These are phyloP conservation scores for Caenorhabditis sp. DNA, from an alignment of 2,888 invertebrate species.

Conservation along the genomic window DNA sequence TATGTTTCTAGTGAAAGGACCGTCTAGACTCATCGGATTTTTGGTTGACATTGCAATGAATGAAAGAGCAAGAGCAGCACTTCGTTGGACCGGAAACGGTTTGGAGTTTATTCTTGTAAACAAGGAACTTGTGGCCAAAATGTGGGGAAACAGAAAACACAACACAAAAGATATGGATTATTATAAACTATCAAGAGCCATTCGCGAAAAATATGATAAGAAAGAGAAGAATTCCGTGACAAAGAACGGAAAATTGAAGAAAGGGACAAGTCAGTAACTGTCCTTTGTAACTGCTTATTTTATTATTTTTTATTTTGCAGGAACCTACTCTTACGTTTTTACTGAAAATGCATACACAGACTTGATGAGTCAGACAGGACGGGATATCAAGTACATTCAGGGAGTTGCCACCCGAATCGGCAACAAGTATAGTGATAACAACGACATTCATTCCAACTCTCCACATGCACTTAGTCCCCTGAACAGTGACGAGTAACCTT, in stretches of 20 bases:
- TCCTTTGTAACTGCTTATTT: too few relatives aligned
- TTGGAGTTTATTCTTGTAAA: conserved; percentile 57
- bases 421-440: conserved; percentile 23
- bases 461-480: conserved; percentile 31
- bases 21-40: conserved; percentile 55
- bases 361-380: conserved; percentile 26
- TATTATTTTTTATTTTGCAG: conserved; percentile 15
- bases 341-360: conserved; percentile 49
- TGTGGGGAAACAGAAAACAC: conserved; percentile 66
- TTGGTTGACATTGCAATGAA: conserved; percentile 56
- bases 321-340: conserved; percentile 60
- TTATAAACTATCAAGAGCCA: conserved; percentile 57
- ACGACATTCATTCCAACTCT: conserved; percentile 25
- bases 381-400: conserved; percentile 32
- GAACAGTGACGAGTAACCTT: conserved; percentile 23
- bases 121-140: conserved; percentile 47
- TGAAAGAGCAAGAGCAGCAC: conserved; percentile 30
- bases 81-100: conserved; percentile 59
- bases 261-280: conserved; percentile 52
- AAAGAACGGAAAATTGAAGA: conserved; percentile 47
- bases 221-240: conserved; percentile 12
- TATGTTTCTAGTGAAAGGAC: conserved; percentile 63
- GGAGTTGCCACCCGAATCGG: conserved; percentile 32
- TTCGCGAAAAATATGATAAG: conserved; percentile 60
- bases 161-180: conserved; percentile 63